These are phyloP conservation scores for Eupithecia abbreviata DNA, from an alignment of 2,888 invertebrate species.

Conservation along the genomic window DNA sequence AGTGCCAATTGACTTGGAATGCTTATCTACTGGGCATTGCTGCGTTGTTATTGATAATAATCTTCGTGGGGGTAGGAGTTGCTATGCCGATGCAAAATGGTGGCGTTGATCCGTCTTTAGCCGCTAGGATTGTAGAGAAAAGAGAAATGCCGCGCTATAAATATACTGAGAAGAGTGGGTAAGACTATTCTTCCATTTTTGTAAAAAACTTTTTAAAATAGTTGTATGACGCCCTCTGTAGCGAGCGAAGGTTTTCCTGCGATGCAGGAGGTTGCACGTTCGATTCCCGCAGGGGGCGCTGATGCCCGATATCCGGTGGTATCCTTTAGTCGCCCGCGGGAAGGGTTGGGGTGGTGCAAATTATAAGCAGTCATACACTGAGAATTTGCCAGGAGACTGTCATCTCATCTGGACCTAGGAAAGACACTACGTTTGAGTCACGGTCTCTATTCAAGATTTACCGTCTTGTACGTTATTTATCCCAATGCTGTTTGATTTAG, in stretches of 20 bases:
- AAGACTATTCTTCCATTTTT: background rate
- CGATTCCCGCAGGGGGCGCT: too few species aligned
- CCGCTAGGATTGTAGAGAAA: background rate
- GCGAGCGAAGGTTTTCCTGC: background rate
- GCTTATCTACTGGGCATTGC: background rate
- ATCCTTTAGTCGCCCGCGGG: too few species aligned
- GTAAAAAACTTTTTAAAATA: background rate
- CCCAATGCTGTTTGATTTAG: background rate
- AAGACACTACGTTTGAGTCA: background rate
- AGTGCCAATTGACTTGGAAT: background rate
- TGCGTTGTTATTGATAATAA: background rate
- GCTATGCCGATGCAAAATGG: background rate
- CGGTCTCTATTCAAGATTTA: background rate
- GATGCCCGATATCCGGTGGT: too few species aligned
- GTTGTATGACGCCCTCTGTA: background rate
- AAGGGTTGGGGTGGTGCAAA: too few species aligned
- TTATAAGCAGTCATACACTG: too few species aligned
- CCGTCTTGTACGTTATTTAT: background rate
- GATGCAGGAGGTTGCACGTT: too few species aligned
- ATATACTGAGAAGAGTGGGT: background rate
- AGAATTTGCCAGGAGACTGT: too few species aligned
- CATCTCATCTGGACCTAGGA: too few species aligned
- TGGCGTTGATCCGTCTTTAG: background rate
- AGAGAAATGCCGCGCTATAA: slow-evolving; percentile 6
- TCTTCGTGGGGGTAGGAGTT: background rate